A percentile compares a stretch with the other conserved stretches of the same genome.
These are phyloP conservation scores for Sebastes nivosus DNA, from an alignment of 2,797 vertebrate genomes.

Conservation along the genomic window DNA sequence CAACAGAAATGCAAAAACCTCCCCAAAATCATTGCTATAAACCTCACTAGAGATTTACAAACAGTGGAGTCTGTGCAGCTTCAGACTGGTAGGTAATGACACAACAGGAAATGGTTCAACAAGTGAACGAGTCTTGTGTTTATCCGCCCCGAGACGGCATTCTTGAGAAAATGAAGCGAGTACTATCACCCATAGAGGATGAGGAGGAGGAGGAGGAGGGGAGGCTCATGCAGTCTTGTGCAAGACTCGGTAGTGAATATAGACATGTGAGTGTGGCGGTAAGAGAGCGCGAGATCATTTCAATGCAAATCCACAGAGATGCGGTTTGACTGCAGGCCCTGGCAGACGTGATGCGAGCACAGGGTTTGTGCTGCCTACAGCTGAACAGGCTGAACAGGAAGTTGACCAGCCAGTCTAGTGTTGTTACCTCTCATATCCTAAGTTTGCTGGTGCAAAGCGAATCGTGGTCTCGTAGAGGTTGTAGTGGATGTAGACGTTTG, in stretches of 20 bases:
- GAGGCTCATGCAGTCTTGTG: no score
- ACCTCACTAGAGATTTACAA: neutral
- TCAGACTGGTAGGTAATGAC: neutral
- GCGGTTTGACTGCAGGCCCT: neutral
- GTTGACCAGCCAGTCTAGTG: neutral
- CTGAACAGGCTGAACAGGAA: slow-evolving; percentile 31
- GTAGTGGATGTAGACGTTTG: slow-evolving; percentile 91
- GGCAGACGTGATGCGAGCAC: neutral
- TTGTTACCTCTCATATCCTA: slow-evolving; percentile 89
- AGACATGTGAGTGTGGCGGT: neutral
- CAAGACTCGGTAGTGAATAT: no score
- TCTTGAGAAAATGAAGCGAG: slow-evolving; percentile 2
- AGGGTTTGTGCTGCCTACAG: neutral
- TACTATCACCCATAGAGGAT: neutral
- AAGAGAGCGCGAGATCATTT: neutral
- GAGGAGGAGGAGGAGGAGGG: neutral
- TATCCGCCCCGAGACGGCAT: neutral
- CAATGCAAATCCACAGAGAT: neutral
- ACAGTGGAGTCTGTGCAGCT: neutral
- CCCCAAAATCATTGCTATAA: neutral
- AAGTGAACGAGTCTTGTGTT: neutral
- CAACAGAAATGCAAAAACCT: neutral
- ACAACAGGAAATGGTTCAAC: neutral
- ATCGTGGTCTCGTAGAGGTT: slow-evolving; percentile 89
- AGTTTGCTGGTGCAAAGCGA: slow-evolving; percentile 91